Evolutionary conservation across 2,888 invertebrate genomes (phyloP).

Genomic region (Neoaliturus tenellus): DNA sequence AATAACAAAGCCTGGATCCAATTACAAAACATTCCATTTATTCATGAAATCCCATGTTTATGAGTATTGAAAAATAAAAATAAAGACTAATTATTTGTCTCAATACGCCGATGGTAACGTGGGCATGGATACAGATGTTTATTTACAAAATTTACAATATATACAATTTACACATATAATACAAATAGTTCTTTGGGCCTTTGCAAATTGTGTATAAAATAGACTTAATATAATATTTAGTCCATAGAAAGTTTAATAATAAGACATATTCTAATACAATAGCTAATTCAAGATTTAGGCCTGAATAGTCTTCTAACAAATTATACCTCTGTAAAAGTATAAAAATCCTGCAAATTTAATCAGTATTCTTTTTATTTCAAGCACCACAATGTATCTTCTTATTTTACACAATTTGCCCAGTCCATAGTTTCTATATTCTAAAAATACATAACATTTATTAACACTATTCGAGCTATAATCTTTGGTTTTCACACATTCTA

Average conservation of each 20-base stretch:
- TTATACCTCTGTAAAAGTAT: too few relatives aligned
- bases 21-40: conserved; percentile 56
- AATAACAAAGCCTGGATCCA: not conserved
- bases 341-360: too few relatives aligned
- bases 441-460: conserved; percentile 22
- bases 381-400: not conserved
- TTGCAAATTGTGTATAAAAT: too few relatives aligned
- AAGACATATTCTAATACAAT: too few relatives aligned
- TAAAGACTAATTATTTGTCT: conserved; percentile 53
- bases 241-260: too few relatives aligned
- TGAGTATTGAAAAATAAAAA: conserved; percentile 52
- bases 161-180: conserved; percentile 36
- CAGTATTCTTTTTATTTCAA: too few relatives aligned
- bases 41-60: conserved; percentile 52
- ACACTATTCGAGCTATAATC: conserved; percentile 11
- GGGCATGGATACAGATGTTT: conserved; percentile 35
- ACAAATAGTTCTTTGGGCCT: not conserved
- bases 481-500: conserved; percentile 24
- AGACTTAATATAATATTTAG: too few relatives aligned
- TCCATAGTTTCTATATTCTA: not conserved
- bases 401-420: not conserved
- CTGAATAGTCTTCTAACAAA: too few relatives aligned
- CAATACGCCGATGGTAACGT: conserved; percentile 45
- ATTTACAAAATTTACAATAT: conserved; percentile 39
- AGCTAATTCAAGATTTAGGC: too few relatives aligned